Conservation (phyloP, 37 sponge, comb jelly and placozoan genomes). For the Spongilla lacustris region DNA sequence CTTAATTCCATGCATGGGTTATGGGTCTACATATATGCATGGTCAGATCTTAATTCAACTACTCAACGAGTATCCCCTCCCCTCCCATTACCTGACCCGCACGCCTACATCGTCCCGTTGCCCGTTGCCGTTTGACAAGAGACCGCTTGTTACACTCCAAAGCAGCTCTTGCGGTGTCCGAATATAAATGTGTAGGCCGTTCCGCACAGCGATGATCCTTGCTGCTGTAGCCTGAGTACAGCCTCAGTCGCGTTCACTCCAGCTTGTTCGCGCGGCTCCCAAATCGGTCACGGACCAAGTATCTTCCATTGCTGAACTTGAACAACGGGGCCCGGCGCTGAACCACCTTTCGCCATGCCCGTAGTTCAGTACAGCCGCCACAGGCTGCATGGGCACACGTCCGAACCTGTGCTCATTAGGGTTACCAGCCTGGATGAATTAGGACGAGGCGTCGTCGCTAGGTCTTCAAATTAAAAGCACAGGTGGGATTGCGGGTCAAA, state of each 20-base stretch:
- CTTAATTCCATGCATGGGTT: no score
- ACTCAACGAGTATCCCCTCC: no score
- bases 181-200: background rate
- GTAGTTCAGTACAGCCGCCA: background rate
- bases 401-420: background rate
- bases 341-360: background rate
- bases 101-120: no score
- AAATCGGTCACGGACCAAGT: background rate
- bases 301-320: background rate
- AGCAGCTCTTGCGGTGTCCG: background rate
- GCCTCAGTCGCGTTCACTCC: constrained; percentile 2
- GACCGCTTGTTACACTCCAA: no score
- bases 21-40: no score
- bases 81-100: no score
- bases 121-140: no score
- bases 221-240: constrained; percentile 10
- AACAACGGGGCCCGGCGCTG: background rate
- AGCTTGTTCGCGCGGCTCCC: background rate
- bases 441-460: constrained; percentile 2
- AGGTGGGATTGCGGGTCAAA: constrained; percentile 20
- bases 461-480: background rate
- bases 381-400: constrained; percentile 13
- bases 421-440: constrained; percentile 17
- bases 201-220: background rate
- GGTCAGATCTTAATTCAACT: no score